Percentiles rank a stretch among this genome's conserved stretches.
phyloP scores from a whole-genome alignment of 2,888 invertebrate genomes.

The Lepidonotus clava region DNA sequence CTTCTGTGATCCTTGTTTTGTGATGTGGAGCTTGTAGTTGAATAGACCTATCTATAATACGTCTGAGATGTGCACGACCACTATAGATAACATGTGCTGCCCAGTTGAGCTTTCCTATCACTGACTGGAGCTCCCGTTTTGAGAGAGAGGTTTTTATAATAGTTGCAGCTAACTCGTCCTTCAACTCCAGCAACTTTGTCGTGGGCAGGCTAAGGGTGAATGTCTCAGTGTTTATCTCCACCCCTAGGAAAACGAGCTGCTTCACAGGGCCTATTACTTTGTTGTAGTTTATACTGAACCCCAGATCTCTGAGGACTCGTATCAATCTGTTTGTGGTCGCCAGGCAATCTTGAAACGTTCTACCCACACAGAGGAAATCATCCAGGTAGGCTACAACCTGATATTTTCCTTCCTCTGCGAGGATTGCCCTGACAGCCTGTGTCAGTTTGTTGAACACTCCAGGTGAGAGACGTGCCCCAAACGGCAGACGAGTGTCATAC shows the following conservation, averaged over 20 bases:
- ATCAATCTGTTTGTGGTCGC: background rate
- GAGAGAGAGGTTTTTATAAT: background rate
- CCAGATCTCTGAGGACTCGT: background rate
- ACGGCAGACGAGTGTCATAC: background rate
- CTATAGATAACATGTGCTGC: conserved; percentile 37
- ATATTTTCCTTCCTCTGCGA: background rate
- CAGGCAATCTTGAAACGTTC: background rate
- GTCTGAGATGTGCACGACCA: conserved; percentile 39
- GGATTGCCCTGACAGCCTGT: background rate
- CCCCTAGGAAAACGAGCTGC: conserved; percentile 48
- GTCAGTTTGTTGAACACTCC: background rate
- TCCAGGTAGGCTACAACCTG: conserved; percentile 32
- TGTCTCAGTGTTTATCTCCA: background rate
- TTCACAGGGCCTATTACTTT: conserved; percentile 32
- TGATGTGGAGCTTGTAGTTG: background rate
- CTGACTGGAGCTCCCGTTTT: conserved; percentile 28
- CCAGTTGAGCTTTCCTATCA: conserved; percentile 56
- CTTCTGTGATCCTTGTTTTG: background rate
- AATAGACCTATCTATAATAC: background rate
- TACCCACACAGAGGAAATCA: conserved; percentile 39
- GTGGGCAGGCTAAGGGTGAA: background rate
- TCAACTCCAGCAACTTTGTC: background rate
- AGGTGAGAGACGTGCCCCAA: background rate
- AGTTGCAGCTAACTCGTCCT: background rate
- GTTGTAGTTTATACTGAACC: conserved; percentile 50